phyloP scores from a whole-genome alignment of 2,888 invertebrate species.

The Diplazon laetatorius region DNA sequence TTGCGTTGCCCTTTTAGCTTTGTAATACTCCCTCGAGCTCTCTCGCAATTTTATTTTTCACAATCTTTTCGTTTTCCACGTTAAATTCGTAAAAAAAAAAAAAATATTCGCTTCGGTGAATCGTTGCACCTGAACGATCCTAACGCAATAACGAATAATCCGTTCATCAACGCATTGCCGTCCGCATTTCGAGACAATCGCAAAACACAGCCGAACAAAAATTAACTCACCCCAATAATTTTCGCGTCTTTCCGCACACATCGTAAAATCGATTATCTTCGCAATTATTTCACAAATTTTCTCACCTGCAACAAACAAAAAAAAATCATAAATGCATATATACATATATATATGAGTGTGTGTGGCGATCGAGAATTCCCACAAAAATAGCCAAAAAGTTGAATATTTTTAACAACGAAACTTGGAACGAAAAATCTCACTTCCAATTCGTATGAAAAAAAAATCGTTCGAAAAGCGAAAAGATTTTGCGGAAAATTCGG shows the following conservation, averaged over 20 bases:
- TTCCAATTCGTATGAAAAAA: too few relatives aligned
- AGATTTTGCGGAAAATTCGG: constrained; percentile 81
- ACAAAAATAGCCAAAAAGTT: not conserved
- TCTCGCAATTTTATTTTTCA: constrained; percentile 11
- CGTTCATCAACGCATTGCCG: not conserved
- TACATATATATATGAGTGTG: not conserved
- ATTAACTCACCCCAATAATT: too few relatives aligned
- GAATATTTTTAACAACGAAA: too few relatives aligned
- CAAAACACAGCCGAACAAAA: constrained; percentile 8
- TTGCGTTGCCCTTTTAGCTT: not conserved
- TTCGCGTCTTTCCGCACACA: too few relatives aligned
- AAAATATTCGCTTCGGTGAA: too few relatives aligned
- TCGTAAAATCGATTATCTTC: too few relatives aligned
- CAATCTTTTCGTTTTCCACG: too few relatives aligned
- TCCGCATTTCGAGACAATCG: not conserved
- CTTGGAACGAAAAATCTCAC: too few relatives aligned
- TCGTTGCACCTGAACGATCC: too few relatives aligned
- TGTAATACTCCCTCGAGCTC: constrained; percentile 15
- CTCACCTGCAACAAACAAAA: constrained; percentile 72
- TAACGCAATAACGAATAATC: too few relatives aligned
- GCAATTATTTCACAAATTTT: too few relatives aligned
- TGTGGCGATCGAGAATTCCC: not conserved
- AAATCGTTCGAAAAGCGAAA: constrained; percentile 68
- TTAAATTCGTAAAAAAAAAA: too few relatives aligned
- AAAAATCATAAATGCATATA: constrained; percentile 40